Evolutionary conservation across 1,140 invertebrate genomes (phyloP), one percentile per base, ranked within the genome.

Genomic region (Orius insidiosus): DNA sequence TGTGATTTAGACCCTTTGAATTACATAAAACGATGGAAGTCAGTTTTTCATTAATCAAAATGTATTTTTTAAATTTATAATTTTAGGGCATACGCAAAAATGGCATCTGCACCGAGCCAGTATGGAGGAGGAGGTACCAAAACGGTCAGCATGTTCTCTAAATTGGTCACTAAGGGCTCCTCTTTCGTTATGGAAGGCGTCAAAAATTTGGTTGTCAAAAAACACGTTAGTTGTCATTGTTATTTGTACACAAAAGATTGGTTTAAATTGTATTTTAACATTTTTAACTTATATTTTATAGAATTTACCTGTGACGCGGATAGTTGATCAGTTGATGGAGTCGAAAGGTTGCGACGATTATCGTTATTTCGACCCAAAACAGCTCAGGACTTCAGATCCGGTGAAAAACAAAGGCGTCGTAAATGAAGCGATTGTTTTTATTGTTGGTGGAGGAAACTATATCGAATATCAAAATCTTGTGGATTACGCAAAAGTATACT

Each of bases 151-250:
- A 98, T 98, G 93, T 97, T 98, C 65, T 92, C 89, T 1, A 98
- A 98, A 66, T 69, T 99, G 10, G 83, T 98, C 57, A 88, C 82
- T 5, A 90, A 96, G 63, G 92, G 90, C 18, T 97, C 92, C 1
- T 90, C 88, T 38, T 96, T 98, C 68, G 90, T 98, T 0, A 98
- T 98, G 93, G 95, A 98, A 68, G 95, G 95, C 32, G 95, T 98
- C 1, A 97, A 98, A 64, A 98, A 98, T 72, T 72, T 99, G 49
- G 94, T 98, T 30, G 85, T 98, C 5, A 98, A 98, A 62, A 80
- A 85, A 68, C 92, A 98, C 68, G 85, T 88, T 64, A 75, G 76
- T 72, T 45, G n/a, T n/a, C n/a, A n/a, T 49, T 31, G 10, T 53
- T 49, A 45, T 24, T 46, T 19, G 38, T 46, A 6, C 16, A 24